Evolutionary conservation across 2,797 vertebrate genomes (phyloP), one percentile per base, ranked within the genome.

Genomic region (Esox lucius): DNA sequence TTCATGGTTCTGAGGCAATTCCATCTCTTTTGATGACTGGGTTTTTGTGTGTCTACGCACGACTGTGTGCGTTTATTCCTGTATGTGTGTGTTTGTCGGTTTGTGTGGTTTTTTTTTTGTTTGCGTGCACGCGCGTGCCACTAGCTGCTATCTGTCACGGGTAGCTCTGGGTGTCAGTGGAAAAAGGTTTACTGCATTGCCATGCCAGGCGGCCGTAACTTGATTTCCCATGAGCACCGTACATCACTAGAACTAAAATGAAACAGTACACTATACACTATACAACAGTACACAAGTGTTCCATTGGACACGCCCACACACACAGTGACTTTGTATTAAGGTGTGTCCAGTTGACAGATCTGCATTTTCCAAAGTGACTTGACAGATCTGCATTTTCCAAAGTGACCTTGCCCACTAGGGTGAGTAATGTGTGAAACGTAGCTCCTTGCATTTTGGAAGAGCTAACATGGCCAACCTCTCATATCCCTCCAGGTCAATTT

Each of bases 171-270:
- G 39, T 22, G 22, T 62, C 65, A 79, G 77, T 77, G 74, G 72
- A 59, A 35, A 42, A n/a, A n/a, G 65, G 33, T 42, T n/a, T 68
- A 24, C 66, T 59, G 70, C 68, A 74, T 89, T 78, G 77, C 5
- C 17, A 59, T 70, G 1, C 78, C 68, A 79, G 74, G 79, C 53
- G 70, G 78, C 68, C 76, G 69, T 78, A 75, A 46, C 68, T 85
- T 84, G 85, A 90, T 90, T 88, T 89, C 89, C 88, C 85, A 76
- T 0, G 83, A 88, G 84, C 74, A 78, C 78, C 73, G 85, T 83
- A 83, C 76, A 90, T 86, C 81, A 53, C 19, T 67, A 33, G 49
- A 17, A 56, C 49, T 71, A 31, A 56, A 71, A 31, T 9, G 28
- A 39, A 39, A 39, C 35, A 39, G 35, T 39, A 39, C 7, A 8